phyloP scores from a whole-genome alignment of 2,113 vertebrate species.

The Cathartes aura region DNA sequence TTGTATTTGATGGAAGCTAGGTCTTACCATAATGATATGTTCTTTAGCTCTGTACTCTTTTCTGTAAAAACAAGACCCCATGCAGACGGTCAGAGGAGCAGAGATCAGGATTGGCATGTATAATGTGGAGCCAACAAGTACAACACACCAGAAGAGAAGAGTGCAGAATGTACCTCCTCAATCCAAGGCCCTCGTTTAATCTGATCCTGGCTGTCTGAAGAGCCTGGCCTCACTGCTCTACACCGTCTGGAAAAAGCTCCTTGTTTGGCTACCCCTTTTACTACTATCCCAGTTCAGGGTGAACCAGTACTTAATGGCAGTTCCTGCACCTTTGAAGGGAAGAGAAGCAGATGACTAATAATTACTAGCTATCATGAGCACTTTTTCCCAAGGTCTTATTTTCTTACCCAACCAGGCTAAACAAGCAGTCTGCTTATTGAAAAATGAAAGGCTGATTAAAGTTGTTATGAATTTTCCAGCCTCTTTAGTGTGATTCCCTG shows the following conservation, averaged over 20 bases:
- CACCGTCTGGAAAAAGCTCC: neutral
- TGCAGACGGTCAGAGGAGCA: neutral
- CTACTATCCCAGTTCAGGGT: neutral
- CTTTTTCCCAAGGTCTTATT: neutral
- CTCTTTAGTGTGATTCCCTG: neutral
- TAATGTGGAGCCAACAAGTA: neutral
- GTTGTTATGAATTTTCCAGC: neutral
- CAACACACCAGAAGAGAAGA: neutral
- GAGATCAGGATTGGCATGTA: neutral
- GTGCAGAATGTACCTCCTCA: neutral
- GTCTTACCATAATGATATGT: accelerated
- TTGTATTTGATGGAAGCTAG: neutral
- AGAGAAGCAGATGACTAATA: neutral
- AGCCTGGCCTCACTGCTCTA: neutral
- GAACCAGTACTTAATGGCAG: neutral
- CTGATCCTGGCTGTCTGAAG: neutral
- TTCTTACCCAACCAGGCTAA: neutral
- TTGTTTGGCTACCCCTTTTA: neutral
- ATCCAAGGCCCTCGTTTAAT: neutral
- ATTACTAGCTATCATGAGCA: neutral
- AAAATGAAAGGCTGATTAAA: neutral
- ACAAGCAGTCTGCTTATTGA: neutral
- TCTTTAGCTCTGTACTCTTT: neutral
- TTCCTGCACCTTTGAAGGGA: neutral
- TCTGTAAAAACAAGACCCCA: neutral